Evolutionary conservation across 2,113 vertebrate genomes (phyloP).

Genomic region (Pundamilia nyererei): DNA sequence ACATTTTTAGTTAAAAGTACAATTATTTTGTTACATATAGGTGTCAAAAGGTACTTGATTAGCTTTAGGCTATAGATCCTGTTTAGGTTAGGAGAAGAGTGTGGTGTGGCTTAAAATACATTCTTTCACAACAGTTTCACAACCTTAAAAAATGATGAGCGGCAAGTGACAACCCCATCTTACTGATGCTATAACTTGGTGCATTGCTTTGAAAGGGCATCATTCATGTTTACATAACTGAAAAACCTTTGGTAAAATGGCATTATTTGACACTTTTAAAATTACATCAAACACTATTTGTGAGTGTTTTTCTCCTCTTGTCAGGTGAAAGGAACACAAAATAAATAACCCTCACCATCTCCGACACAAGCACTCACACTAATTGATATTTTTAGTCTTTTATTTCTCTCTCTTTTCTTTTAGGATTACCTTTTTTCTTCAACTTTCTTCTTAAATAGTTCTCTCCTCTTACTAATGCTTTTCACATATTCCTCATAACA

Average conservation of each 20-base stretch:
- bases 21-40: not conserved
- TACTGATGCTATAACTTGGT: not conserved
- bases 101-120: not conserved
- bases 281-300: not conserved
- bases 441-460: not conserved
- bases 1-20: not conserved
- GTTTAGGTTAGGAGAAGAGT: not conserved
- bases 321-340: not conserved
- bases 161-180: not conserved
- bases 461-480: not conserved
- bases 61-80: not conserved
- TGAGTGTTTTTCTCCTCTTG: not conserved
- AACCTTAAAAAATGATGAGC: not conserved
- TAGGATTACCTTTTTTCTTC: not conserved
- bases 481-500: constrained; percentile 3
- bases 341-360: not conserved
- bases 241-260: not conserved
- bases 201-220: not conserved
- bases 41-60: not conserved
- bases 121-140: not conserved
- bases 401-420: not conserved
- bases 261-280: not conserved
- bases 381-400: not conserved
- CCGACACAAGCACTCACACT: not conserved
- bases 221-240: not conserved